Evolutionary conservation across 2,797 vertebrate genomes (phyloP), one percentile per base, ranked within the genome.

Genomic region (Erpetoichthys calabaricus): DNA sequence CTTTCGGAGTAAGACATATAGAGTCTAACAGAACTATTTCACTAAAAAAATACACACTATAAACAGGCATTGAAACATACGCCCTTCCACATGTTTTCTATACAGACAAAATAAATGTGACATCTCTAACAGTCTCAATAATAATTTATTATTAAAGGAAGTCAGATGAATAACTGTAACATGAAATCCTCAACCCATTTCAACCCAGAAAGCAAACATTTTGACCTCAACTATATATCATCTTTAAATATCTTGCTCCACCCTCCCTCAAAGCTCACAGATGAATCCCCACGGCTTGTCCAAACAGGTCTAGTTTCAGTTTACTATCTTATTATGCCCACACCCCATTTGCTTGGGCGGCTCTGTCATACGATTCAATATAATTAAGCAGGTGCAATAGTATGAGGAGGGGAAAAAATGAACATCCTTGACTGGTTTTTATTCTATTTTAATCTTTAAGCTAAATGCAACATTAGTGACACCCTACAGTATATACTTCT

Each of bases 241-340:
- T 57, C 56, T 8, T 59, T n/a, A 44, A 7, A n/a, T 45, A 55
- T 56, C 59, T 51, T 41, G 45, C 43, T 5, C 55, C 43, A 8
- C 75, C 78, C 75, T 79, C 80, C 82, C 80, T 79, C 73, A 51
- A 74, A 76, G 79, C 69, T 47, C 56, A 63, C 58, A 62, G 82
- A 80, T 80, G 81, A 76, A 68, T 74, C 75, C 75, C 73, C 72
- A 67, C 69, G 66, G 80, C 81, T 80, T 82, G 83, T 77, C 80
- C 79, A 84, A 86, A 84, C 84, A 84, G 80, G 80, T 83, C 81
- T 42, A 54, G 80, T 1, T 46, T 58, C 43, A 44, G 77, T 70
- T 79, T 75, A 71, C 72, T 79, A 85, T 82, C 81, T 81, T 75
- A 77, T 62, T 84, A 64, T 68, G 74, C 73, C 78, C 79, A 82